Base-by-base conservation (phyloP, 2,888 invertebrate species). In the Diloba caeruleocephala region DNA sequence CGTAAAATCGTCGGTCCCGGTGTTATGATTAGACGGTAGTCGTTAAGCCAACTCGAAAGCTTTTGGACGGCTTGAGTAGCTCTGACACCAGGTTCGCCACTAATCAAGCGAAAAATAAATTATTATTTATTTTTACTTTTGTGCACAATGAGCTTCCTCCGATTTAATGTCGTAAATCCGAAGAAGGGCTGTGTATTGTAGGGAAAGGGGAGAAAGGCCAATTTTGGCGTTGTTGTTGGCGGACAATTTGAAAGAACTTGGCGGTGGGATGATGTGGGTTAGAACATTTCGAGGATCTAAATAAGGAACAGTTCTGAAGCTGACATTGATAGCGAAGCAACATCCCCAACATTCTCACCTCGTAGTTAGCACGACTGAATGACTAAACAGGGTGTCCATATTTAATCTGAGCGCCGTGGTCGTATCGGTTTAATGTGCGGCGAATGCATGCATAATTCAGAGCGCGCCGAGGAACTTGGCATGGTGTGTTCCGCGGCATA, bases 351-450 rank as follows among this genome's bases (percentile, higher is more conserved):
- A 76, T 77, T 79, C 76, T 73, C 78, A 79, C 79, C 79, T 79
- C 68, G 67, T 78, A 81, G 81, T 84, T 80, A 78, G 78, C 69
- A 74, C 77, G 68, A 75, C 74, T 73, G 85, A 82, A 87, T 86
- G 79, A 78, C 82, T 86, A 84, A 85, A 80, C 81, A 84, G 77
- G 77, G 74, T 84, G 86, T 87, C 81, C 84, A 87, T 87, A 87
- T 87, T 87, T 85, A 86, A 87, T 86, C 79, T 71, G 67, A 71
- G 63, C 79, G 69, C 67, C 71, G 76, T 79, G 81, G 78, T 69
- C 73, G 78, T 78, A 81, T 82, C 79, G 83, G 82, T 82, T 74
- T 86, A 87, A 87, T 85, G 85, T 79, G 79, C 80, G 78, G 78
- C 63, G 71, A 77, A 78, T 75, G 79, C 78, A 81, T 87, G 84